phyloP scores from a whole-genome alignment of 2,113 vertebrate species.

The Cyanoramphus novaezelandiae region DNA sequence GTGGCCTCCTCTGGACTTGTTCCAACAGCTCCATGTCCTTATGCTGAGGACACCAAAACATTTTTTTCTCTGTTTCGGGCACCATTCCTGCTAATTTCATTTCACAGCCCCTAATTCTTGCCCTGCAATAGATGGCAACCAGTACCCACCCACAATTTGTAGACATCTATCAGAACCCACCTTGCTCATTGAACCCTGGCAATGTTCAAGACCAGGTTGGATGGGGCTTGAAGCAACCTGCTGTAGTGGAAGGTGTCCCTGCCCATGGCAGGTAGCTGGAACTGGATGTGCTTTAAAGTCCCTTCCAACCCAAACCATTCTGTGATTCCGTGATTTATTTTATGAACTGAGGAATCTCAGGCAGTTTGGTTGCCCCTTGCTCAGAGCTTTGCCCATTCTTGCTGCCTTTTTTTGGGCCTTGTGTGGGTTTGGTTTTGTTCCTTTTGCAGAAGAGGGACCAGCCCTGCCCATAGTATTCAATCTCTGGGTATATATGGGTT shows the following conservation, averaged over 20 bases:
- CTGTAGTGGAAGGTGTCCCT: background rate
- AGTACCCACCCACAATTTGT: background rate
- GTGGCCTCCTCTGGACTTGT: background rate
- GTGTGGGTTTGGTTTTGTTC: background rate
- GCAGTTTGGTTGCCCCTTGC: background rate
- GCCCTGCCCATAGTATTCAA: background rate
- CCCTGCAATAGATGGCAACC: background rate
- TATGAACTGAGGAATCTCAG: background rate
- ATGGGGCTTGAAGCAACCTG: background rate
- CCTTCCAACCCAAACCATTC: background rate
- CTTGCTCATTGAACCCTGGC: background rate
- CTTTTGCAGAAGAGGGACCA: background rate
- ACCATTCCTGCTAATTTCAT: background rate
- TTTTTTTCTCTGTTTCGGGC: background rate
- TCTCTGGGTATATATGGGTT: background rate
- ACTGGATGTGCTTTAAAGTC: background rate
- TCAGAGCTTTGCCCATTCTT: background rate
- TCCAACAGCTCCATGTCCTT: background rate
- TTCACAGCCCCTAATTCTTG: no score
- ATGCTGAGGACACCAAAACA: background rate
- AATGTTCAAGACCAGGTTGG: background rate
- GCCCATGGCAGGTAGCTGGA: background rate
- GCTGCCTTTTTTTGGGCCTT: background rate
- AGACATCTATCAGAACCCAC: background rate
- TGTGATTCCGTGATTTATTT: background rate